Percentiles rank a stretch among this genome's conserved stretches.
Conservation (phyloP, 2,888 invertebrate genomes). For the Creontiades dilutus region DNA sequence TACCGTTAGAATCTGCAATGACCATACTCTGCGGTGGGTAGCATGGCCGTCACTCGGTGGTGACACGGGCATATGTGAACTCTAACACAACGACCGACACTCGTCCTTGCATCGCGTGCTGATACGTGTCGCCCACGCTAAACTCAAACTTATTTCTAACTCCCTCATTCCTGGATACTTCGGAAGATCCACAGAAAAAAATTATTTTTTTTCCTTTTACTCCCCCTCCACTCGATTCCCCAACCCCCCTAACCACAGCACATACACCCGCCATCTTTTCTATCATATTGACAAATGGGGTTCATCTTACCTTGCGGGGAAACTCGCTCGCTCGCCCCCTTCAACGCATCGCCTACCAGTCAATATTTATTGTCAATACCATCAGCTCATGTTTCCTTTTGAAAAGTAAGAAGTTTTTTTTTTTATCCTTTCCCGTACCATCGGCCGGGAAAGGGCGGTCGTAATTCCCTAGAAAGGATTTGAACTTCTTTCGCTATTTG, state of each 20-base stretch:
- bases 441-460: not conserved
- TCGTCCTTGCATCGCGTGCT: too few relatives aligned
- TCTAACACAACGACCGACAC: too few relatives aligned
- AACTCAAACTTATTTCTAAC: too few relatives aligned
- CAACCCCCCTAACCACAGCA: too few relatives aligned
- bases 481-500: conserved; percentile 54
- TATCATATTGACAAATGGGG: conserved; percentile 67
- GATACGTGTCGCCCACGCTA: too few relatives aligned
- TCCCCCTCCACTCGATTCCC: not conserved
- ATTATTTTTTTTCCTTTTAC: conserved; percentile 35
- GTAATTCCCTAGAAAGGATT: conserved; percentile 63
- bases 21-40: too few relatives aligned
- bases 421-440: not conserved
- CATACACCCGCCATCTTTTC: conserved; percentile 5
- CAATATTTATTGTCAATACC: conserved; percentile 71
- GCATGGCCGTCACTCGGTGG: too few relatives aligned
- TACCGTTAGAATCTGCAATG: too few relatives aligned
- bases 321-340: not conserved
- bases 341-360: conserved; percentile 14
- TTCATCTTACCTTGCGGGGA: conserved; percentile 63
- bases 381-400: conserved; percentile 67
- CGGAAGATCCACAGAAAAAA: not conserved
- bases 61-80: too few relatives aligned
- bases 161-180: too few relatives aligned
- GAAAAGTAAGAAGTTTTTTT: conserved; percentile 20